Evolutionary conservation across 2,888 invertebrate genomes (phyloP).

Genomic region (Lepas anatifera): DNA sequence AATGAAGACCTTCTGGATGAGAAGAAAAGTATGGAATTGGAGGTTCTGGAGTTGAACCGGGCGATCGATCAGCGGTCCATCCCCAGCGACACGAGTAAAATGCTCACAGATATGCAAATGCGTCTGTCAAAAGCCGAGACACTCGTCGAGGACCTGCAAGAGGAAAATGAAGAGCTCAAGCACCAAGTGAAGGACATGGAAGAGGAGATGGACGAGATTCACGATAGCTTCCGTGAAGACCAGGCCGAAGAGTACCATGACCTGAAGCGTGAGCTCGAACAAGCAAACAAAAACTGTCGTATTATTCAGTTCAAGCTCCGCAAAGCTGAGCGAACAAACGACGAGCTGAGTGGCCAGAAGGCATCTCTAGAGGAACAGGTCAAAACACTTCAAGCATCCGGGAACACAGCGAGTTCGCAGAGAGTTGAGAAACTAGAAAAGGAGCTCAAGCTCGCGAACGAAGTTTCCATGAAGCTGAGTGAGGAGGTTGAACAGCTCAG

Average conservation of each 20-base stretch:
- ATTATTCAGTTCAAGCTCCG: constrained; percentile 95
- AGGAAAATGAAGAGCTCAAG: constrained; percentile 90
- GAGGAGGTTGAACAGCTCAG: constrained; percentile 47
- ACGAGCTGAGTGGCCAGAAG: constrained; percentile 76
- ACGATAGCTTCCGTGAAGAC: constrained; percentile 92
- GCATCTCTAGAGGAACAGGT: constrained; percentile 43
- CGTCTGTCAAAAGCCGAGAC: constrained; percentile 83
- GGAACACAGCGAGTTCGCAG: constrained; percentile 42
- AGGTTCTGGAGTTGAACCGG: constrained; percentile 23
- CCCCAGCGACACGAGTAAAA: constrained; percentile 23
- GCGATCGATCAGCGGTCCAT: constrained; percentile 23
- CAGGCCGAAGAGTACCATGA: constrained; percentile 93
- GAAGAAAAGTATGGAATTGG: constrained; percentile 22
- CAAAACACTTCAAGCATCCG: constrained; percentile 31
- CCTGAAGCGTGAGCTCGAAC: constrained; percentile 87
- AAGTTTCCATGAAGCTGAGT: constrained; percentile 48
- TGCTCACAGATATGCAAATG: constrained; percentile 49
- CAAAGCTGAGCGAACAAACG: constrained; percentile 82
- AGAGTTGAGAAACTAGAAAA: constrained; percentile 70
- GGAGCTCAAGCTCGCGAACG: constrained; percentile 67
- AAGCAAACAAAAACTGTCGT: constrained; percentile 93
- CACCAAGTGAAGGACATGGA: constrained; percentile 85
- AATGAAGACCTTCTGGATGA: constrained; percentile 23
- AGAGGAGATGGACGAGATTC: constrained; percentile 97
- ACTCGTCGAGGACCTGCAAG: constrained; percentile 84